Percentiles rank a stretch among this genome's conserved stretches.
These are phyloP conservation scores for Chloropsis cyanopogon DNA, from an alignment of 2,113 vertebrate species.

Conservation along the genomic window DNA sequence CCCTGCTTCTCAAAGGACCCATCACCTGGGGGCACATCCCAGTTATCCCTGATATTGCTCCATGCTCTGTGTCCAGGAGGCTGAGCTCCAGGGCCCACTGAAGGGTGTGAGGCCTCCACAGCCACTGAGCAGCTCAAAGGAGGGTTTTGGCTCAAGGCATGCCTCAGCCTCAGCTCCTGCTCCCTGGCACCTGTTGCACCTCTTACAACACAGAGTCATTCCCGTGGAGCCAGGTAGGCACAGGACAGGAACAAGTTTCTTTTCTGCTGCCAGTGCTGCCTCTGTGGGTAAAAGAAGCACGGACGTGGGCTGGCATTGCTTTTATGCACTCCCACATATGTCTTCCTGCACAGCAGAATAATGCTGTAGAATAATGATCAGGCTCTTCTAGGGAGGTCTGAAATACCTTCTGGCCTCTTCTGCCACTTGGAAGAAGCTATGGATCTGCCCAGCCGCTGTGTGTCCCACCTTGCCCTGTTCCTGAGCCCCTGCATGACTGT, in stretches of 20 bases:
- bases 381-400: background rate
- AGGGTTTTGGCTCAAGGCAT: background rate
- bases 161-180: background rate
- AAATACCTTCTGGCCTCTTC: background rate
- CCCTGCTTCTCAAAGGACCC: background rate
- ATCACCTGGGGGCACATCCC: background rate
- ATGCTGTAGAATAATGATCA: background rate
- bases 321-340: background rate
- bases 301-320: background rate
- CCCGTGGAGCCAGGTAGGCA: background rate
- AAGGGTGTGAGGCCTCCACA: background rate
- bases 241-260: background rate
- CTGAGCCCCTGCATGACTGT: background rate
- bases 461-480: background rate
- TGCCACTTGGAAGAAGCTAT: background rate
- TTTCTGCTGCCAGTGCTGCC: background rate
- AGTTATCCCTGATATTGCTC: background rate
- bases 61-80: background rate
- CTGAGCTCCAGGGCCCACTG: background rate
- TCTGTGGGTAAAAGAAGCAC: background rate
- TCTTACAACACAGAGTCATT: background rate
- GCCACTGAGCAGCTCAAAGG: background rate
- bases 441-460: background rate
- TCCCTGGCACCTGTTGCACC: background rate
- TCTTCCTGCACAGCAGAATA: background rate